These are phyloP conservation scores for Resseliella maxima DNA, from an alignment of 2,888 invertebrate species.

Conservation along the genomic window DNA sequence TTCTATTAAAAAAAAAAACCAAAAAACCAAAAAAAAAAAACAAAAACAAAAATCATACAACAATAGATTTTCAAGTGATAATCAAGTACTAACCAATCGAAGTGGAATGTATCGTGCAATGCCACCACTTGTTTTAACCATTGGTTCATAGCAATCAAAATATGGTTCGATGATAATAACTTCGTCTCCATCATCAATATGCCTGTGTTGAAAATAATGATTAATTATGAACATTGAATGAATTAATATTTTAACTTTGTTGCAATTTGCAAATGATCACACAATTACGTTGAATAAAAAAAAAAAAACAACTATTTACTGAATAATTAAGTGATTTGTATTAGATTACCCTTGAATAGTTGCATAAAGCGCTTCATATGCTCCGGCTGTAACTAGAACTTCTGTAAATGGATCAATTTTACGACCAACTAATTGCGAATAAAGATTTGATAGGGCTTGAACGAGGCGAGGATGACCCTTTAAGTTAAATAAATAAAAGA, in stretches of 20 bases:
- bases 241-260: neutral
- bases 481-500: neutral
- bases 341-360: constrained; percentile 78
- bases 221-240: neutral
- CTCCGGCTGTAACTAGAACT: constrained; percentile 89
- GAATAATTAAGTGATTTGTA: too few species aligned
- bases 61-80: too few species aligned
- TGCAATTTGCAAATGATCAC: neutral
- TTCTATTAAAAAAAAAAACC: constrained; percentile 13
- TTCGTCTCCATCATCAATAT: constrained; percentile 88
- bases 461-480: constrained; percentile 94
- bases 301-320: neutral
- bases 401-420: constrained; percentile 87
- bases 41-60: too few species aligned
- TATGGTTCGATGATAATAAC: constrained; percentile 98
- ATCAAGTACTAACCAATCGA: constrained; percentile 74
- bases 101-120: constrained; percentile 87
- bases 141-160: constrained; percentile 97
- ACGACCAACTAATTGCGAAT: constrained; percentile 80
- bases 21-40: too few species aligned
- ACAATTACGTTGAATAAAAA: neutral
- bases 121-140: constrained; percentile 91
- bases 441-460: constrained; percentile 84
- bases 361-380: constrained; percentile 93
- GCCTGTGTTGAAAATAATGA: constrained; percentile 63